phyloP scores from a whole-genome alignment of 2,888 invertebrate genomes.

The Graphium colonna region DNA sequence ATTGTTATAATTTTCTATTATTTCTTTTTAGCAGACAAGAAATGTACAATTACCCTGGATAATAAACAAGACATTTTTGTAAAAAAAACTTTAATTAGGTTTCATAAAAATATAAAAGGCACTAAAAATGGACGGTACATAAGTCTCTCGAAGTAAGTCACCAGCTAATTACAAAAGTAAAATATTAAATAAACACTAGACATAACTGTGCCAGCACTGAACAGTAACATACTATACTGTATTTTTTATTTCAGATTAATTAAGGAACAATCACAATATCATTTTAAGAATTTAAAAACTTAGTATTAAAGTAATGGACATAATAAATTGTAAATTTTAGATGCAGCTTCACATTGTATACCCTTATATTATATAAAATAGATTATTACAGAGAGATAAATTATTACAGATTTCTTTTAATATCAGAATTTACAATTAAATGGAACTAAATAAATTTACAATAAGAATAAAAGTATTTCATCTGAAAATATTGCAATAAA shows the following conservation, averaged over 20 bases:
- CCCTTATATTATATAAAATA: too few species aligned
- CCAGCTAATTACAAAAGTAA: neutral
- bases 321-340: too few species aligned
- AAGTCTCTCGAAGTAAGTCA: conserved; percentile 15
- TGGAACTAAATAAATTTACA: neutral
- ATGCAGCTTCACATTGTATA: too few species aligned
- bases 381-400: too few species aligned
- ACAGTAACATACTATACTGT: too few species aligned
- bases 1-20: neutral
- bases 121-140: conserved; percentile 38
- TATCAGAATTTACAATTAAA: too few species aligned
- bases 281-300: too few species aligned
- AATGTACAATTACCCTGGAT: conserved; percentile 5
- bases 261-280: too few species aligned
- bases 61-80: conserved; percentile 1
- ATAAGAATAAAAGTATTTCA: neutral
- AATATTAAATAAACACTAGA: neutral
- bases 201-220: too few species aligned
- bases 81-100: conserved; percentile 11
- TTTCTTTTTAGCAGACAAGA: conserved; percentile 5
- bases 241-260: too few species aligned
- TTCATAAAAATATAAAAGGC: conserved; percentile 33
- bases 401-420: too few species aligned
- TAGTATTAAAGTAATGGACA: too few species aligned
- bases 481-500: neutral